phyloP scores from a whole-genome alignment of 2,888 invertebrate genomes.

The Apodemia zela region DNA sequence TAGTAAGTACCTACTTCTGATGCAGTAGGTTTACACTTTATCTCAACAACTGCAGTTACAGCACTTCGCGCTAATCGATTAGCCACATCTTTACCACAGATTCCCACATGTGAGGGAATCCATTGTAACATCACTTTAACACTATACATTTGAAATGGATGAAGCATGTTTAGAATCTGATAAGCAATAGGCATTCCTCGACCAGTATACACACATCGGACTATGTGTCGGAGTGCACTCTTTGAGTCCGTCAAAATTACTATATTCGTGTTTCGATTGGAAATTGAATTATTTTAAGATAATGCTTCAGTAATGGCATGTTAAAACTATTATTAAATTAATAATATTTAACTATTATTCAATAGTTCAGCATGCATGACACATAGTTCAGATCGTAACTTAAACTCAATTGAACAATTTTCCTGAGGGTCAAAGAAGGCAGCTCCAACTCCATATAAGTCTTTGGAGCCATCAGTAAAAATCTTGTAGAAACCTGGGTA shows the following conservation, averaged over 20 bases:
- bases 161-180: neutral
- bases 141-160: too few species aligned
- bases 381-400: neutral
- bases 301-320: neutral
- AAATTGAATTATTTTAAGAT: neutral
- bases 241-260: neutral
- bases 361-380: neutral
- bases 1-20: neutral
- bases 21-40: neutral
- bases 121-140: neutral
- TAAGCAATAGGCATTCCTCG: neutral
- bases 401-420: neutral
- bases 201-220: neutral
- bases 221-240: neutral
- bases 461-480: constrained; percentile 4
- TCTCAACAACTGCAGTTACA: neutral
- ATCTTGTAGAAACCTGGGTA: neutral
- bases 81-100: neutral
- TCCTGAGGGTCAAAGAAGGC: neutral
- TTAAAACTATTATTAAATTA: too few species aligned
- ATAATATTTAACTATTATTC: too few species aligned
- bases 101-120: neutral
- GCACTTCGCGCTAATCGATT: neutral
- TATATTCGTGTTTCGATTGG: neutral
- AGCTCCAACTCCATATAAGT: neutral